Evolutionary conservation across 2,113 vertebrate genomes (phyloP).

Genomic region (Solenodon paradoxus): DNA sequence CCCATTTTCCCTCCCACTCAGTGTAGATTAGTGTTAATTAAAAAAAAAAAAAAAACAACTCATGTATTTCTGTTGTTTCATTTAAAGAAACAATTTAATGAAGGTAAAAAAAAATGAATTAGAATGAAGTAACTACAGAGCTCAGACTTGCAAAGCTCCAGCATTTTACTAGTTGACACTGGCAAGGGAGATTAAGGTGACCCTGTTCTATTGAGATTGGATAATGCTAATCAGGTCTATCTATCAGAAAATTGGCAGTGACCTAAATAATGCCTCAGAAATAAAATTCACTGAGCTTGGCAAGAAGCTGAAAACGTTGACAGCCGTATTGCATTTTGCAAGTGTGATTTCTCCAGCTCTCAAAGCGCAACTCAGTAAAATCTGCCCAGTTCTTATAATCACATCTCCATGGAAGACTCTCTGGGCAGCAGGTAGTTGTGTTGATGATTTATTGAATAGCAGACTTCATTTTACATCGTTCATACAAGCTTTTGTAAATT

Average conservation of each 20-base stretch:
- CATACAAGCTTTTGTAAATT: slow-evolving; percentile 4
- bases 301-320: not conserved
- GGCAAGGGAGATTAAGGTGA: slow-evolving; percentile 78
- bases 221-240: not conserved
- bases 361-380: not conserved
- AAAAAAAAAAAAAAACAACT: too few species aligned
- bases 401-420: not conserved
- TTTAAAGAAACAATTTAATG: slow-evolving; percentile 84
- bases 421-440: not conserved
- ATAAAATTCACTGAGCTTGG: not conserved
- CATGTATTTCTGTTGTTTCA: slow-evolving; percentile 14
- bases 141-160: slow-evolving; percentile 90
- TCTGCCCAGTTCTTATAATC: not conserved
- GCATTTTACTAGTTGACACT: slow-evolving; percentile 89
- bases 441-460: not conserved
- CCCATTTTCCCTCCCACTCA: not conserved
- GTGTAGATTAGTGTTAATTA: not conserved
- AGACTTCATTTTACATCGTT: slow-evolving; percentile 17
- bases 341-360: not conserved
- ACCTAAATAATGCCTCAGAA: not conserved
- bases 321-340: not conserved
- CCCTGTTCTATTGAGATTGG: not conserved
- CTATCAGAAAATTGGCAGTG: not conserved
- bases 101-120: slow-evolving; percentile 87
- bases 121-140: slow-evolving; percentile 87